phyloP scores from a whole-genome alignment of 2,888 invertebrate species.

The Aricia artaxerxes region DNA sequence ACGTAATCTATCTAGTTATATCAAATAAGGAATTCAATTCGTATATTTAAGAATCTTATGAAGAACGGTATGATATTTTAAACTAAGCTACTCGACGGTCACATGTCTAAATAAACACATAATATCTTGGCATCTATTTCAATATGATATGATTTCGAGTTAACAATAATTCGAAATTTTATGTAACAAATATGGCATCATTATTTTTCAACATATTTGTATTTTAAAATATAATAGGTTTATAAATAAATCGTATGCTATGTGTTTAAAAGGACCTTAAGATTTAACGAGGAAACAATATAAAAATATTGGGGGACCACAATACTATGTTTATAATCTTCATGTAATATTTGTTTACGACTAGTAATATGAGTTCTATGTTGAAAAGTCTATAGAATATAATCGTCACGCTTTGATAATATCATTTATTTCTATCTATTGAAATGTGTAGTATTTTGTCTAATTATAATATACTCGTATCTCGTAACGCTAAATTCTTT shows the following conservation, averaged over 20 bases:
- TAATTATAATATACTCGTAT: constrained; percentile 14
- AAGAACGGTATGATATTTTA: constrained; percentile 8
- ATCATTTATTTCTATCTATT: constrained; percentile 25
- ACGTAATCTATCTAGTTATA: not conserved
- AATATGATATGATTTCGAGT: constrained; percentile 70
- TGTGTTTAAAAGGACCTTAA: constrained; percentile 24
- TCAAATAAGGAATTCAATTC: constrained; percentile 3
- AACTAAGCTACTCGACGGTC: not conserved
- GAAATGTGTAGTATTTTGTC: not conserved
- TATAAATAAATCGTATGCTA: not conserved
- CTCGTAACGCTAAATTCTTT: constrained; percentile 19
- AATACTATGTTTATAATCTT: not conserved
- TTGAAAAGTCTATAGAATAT: constrained; percentile 8
- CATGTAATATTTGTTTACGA: not conserved
- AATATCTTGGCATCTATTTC: constrained; percentile 42
- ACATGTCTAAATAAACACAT: not conserved
- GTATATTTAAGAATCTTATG: not conserved
- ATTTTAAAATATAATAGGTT: not conserved
- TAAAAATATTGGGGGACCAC: not conserved
- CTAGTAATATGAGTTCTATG: not conserved
- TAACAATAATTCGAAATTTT: constrained; percentile 51
- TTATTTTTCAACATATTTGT: not conserved
- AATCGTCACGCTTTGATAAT: not conserved
- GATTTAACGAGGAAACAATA: not conserved
- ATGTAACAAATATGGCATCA: not conserved